A percentile compares a stretch with the other conserved stretches of the same genome.
Evolutionary conservation across 2,797 vertebrate genomes (phyloP).

Genomic region (Dallia pectoralis): DNA sequence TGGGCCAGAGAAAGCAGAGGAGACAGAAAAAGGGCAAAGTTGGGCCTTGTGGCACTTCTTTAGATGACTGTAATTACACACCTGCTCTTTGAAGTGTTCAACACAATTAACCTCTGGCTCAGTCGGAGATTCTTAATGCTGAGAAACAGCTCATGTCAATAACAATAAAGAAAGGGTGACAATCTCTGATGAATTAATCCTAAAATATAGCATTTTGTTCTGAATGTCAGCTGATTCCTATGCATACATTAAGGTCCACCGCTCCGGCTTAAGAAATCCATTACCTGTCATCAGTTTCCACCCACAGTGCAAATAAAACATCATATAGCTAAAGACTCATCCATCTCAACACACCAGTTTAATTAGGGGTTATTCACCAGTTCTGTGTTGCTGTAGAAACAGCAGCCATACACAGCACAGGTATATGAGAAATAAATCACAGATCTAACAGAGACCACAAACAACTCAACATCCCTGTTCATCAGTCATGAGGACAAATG

Average conservation of each 20-base stretch:
- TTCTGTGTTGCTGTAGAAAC: constrained; percentile 9
- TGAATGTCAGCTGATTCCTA: not conserved
- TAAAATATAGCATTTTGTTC: not conserved
- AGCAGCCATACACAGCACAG: not conserved
- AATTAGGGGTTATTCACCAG: not conserved
- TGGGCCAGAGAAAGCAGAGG: not conserved
- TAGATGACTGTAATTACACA: constrained; percentile 31
- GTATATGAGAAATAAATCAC: constrained; percentile 8
- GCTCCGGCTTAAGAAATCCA: not conserved
- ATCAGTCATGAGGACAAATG: not conserved
- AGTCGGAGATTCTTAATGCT: constrained; percentile 3
- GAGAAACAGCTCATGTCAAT: not conserved
- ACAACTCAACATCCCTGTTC: not conserved
- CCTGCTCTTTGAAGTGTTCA: constrained; percentile 27
- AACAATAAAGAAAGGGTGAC: constrained; percentile 5
- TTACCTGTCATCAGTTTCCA: constrained; percentile 5
- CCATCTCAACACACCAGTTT: not conserved
- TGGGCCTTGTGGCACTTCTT: constrained; percentile 18
- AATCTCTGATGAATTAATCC: constrained; percentile 3
- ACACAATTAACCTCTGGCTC: constrained; percentile 13
- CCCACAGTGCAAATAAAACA: constrained; percentile 7
- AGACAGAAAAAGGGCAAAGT: constrained; percentile 1
- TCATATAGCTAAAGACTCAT: not conserved
- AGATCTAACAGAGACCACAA: not conserved
- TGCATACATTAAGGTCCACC: not conserved